Evolutionary conservation across 92 coral and sea anemone species (phyloP), one percentile per base, ranked within the genome.

Genomic region (Epizoanthus ramosus): DNA sequence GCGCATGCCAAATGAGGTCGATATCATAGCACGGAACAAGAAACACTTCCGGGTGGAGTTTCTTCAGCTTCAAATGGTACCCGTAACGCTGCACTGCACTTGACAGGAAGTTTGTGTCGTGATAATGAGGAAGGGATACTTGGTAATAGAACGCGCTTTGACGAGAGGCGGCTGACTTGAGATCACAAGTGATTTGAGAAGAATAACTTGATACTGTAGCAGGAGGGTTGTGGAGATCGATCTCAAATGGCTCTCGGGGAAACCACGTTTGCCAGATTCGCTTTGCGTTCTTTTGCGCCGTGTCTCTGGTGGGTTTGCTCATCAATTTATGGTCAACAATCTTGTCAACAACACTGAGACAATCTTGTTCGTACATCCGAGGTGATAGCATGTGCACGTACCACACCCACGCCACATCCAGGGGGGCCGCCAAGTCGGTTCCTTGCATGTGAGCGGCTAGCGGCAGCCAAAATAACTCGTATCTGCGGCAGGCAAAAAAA

Each of bases 401-500:
- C 90, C 96, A 92, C 76, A 90, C 93, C 96, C 96, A 92, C 3
- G 90, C 93, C 15, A 92, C 80, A 58, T 92, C 90, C 72, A 87
- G 82, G 28, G 90, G 90, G 60, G 87, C 80, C 53, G 75, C 87
- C 41, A 87, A 41, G 43, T 65, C 77, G 35, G 81, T 56, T 67
- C 50, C 68, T 10, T 83, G 75, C 39, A 52, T 47, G 14, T 74
- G 75, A 4, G 75, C 85, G 21, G 75, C 85, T 54, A 80, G 76
- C 15, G 85, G 85, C 56, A 80, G 53, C 85, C 85, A 80, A 21
- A 53, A 68, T 31, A 80, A 33, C 37, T 80, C 85, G 66, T 80
- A 80, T 41, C 85, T 68, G 65, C 50, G 21, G 21, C 24, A 61
- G 58, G 21, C 23, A 63, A 23, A 6, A 39, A 3, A 47, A 4